phyloP scores from a whole-genome alignment of 2,113 vertebrate genomes.

The Eonycteris spelaea region DNA sequence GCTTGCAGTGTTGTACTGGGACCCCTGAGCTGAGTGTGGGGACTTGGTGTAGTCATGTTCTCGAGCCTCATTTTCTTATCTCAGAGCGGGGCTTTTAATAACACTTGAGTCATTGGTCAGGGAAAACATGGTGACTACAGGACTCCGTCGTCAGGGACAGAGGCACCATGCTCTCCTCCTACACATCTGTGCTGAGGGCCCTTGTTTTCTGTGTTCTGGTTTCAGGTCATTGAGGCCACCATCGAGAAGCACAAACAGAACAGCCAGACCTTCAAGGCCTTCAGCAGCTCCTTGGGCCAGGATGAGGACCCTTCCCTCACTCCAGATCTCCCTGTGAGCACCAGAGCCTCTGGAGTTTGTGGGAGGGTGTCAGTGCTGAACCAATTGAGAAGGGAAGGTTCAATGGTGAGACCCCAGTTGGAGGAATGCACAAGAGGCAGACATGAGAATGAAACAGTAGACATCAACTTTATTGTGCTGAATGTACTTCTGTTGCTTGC shows the following conservation, averaged over 20 bases:
- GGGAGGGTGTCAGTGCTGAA: not conserved
- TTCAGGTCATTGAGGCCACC: constrained; percentile 92
- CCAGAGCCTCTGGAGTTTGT: not conserved
- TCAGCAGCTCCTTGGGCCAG: constrained; percentile 89
- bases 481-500: too few species aligned
- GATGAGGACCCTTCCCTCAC: constrained; percentile 87
- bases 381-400: too few species aligned
- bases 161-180: not conserved
- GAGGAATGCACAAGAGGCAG: too few species aligned
- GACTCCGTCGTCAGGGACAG: not conserved
- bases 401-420: too few species aligned
- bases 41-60: not conserved
- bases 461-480: too few species aligned
- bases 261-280: constrained; percentile 96
- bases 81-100: not conserved
- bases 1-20: not conserved
- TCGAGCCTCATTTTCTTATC: not conserved
- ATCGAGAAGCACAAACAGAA: constrained; percentile 97
- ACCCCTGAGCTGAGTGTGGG: not conserved
- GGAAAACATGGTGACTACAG: not conserved
- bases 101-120: not conserved
- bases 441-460: not conserved
- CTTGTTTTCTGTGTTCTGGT: constrained; percentile 8
- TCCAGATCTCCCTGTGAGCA: constrained; percentile 89
- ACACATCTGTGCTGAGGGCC: not conserved